Conservation (phyloP, 2,888 invertebrate species). For the Drosophila trichaetosa region DNA sequence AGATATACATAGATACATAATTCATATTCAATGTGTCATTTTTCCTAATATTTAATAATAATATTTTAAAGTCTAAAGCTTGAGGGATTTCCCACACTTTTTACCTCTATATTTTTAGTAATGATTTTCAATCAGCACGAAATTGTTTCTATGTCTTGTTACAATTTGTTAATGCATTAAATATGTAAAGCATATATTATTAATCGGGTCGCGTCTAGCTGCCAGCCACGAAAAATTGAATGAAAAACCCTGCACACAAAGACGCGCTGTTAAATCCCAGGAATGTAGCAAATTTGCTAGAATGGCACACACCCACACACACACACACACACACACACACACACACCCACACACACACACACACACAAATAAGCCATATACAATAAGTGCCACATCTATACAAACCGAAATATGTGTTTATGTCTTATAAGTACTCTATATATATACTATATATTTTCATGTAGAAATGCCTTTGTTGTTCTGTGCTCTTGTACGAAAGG, state of each 20-base stretch:
- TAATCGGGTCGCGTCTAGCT: conserved; percentile 39
- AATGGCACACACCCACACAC: conserved; percentile 3
- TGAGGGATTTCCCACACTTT: conserved; percentile 19
- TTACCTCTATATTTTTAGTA: conserved; percentile 34
- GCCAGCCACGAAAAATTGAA: conserved; percentile 68
- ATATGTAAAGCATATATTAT: conserved; percentile 7
- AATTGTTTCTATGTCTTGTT: conserved; percentile 37
- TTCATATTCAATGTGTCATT: not conserved
- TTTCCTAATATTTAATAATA: not conserved
- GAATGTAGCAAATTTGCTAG: conserved; percentile 77
- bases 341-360: not conserved
- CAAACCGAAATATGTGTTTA: conserved; percentile 5
- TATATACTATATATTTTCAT: conserved; percentile 22
- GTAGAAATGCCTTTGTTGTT: conserved; percentile 60
- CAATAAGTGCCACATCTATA: conserved; percentile 11
- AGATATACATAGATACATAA: not conserved
- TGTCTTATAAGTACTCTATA: conserved; percentile 18
- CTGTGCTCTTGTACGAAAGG: conserved; percentile 41
- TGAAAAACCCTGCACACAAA: conserved; percentile 66
- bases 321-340: not conserved
- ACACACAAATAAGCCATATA: conserved; percentile 25
- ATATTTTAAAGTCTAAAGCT: not conserved
- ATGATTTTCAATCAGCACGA: conserved; percentile 52
- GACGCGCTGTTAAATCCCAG: conserved; percentile 62
- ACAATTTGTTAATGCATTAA: conserved; percentile 17